phyloP scores from a whole-genome alignment of 2,113 vertebrate species.

The Rhadina sibilatrix region DNA sequence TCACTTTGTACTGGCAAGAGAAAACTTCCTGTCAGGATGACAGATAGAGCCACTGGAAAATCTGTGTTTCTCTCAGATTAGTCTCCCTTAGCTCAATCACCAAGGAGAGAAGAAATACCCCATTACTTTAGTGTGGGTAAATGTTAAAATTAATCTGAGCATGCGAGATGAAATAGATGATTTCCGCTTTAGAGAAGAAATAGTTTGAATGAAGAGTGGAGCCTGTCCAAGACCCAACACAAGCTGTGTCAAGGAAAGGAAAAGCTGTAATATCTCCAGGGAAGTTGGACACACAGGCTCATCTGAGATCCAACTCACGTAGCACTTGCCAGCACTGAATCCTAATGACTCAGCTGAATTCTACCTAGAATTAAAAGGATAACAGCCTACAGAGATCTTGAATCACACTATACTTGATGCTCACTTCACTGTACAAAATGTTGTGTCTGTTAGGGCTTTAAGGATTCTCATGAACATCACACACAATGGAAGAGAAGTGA shows the following conservation, averaged over 20 bases:
- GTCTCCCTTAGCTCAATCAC: neutral
- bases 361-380: neutral
- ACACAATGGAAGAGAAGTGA: slow-evolving; percentile 49
- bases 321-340: neutral
- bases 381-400: neutral
- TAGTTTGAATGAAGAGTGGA: neutral
- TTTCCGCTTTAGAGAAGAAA: neutral
- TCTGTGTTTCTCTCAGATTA: neutral
- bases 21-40: neutral
- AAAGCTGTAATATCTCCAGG: neutral
- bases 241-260: neutral
- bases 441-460: slow-evolving; percentile 43
- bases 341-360: neutral
- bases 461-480: slow-evolving; percentile 10
- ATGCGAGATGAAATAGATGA: neutral
- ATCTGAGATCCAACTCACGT: neutral
- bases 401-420: neutral
- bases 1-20: neutral
- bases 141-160: neutral
- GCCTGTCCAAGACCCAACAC: neutral
- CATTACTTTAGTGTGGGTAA: neutral
- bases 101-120: neutral
- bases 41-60: neutral
- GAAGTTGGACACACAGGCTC: accelerated
- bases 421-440: slow-evolving; percentile 61